Evolutionary conservation across 2,888 invertebrate species (phyloP).

Genomic region (Cryptosula pallasiana): DNA sequence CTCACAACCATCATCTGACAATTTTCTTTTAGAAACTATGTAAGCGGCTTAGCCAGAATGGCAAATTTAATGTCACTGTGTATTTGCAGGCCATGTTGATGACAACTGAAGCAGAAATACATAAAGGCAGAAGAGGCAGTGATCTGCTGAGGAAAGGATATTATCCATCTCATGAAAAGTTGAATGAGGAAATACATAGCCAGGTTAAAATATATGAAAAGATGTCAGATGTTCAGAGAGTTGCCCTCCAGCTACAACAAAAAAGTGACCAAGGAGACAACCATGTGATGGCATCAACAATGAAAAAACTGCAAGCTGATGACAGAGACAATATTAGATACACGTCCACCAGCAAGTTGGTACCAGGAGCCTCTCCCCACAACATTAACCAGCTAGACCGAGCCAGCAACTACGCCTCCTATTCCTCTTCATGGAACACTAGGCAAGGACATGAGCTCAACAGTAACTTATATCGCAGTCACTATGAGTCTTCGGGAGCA

Average conservation of each 20-base stretch:
- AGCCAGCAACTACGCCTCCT: constrained; percentile 8
- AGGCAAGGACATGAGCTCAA: background rate
- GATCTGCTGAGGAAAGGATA: background rate
- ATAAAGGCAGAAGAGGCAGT: background rate
- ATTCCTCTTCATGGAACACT: background rate
- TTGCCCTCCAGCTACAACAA: constrained; percentile 13
- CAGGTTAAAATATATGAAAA: constrained; percentile 22
- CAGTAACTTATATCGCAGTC: background rate
- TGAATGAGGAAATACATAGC: constrained; percentile 7
- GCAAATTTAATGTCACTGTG: no score
- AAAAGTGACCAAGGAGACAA: background rate
- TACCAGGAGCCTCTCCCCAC: background rate
- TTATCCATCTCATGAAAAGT: background rate
- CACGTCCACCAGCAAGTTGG: constrained; percentile 4
- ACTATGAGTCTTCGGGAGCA: background rate
- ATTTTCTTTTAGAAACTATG: no score
- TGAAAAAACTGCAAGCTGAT: background rate
- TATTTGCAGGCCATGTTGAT: background rate
- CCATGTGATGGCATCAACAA: background rate
- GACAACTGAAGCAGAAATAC: background rate
- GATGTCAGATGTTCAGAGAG: constrained; percentile 19
- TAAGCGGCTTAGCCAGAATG: no score
- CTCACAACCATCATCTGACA: no score
- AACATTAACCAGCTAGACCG: background rate
- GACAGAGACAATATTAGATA: background rate